Base-by-base conservation (phyloP, 2,797 vertebrate species). In the Diplodus puntazzo region DNA sequence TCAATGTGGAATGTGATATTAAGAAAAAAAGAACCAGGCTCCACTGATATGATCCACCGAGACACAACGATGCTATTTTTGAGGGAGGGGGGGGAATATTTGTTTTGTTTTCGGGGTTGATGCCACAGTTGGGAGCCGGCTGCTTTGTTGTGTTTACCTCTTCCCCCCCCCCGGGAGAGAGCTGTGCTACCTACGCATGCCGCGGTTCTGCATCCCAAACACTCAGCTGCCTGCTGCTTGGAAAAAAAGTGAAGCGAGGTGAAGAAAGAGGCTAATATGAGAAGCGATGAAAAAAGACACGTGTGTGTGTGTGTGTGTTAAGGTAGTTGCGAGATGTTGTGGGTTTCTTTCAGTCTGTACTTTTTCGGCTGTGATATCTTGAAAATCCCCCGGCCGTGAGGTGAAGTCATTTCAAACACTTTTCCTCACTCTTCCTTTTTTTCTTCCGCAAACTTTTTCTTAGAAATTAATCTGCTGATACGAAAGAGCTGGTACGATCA, bases 101-200 rank as follows among this genome's bases (percentile, higher is more conserved):
- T 76, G 73, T 78, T 83, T 81, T 82, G 77, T 84, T 85, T 34
- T 68, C 75, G 72, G 75, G 75, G 59, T 80, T 81, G 69, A 82
- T 79, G 73, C 66, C 86, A 81, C 75, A 78, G 66, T 83, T 74
- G 60, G 82, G 54, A 84, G 80, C 71, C 39, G 63, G 73, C 84
- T 77, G 73, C 80, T 80, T 73, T 80, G 83, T 82, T 77, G 77
- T 87, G 87, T 91, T 93, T 87, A 82, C 83, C 71, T 79, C 57
- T 67, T 61, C 76, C 86, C 79, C 79, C 79, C 0, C 30, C 30
- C 30, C 27, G 27, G 5, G 80, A 82, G 84, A 39, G 39, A 91
- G 75, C 81, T 87, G 82, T 68, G 85, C 83, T 87, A 89, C 81
- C 88, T 91, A 65, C 75, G 18, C 42, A 18, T 0, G 75, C 68